Percentiles rank a stretch among this genome's conserved stretches.
phyloP scores from a whole-genome alignment of 2,888 invertebrate species.

The Rotaria sp. region DNA sequence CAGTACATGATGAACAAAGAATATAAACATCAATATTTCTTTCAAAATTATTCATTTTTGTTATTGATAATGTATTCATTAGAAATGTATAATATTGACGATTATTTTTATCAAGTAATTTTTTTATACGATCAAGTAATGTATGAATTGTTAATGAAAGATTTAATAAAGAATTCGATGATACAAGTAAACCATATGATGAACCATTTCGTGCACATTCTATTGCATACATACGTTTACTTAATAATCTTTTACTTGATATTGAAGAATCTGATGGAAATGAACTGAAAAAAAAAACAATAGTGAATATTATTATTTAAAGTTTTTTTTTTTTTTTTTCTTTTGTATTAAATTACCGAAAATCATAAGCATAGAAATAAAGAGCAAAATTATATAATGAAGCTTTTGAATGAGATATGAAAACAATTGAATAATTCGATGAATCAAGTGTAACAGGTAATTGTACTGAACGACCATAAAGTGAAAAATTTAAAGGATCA shows the following conservation, averaged over 20 bases:
- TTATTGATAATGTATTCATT: constrained; percentile 5
- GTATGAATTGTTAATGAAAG: neutral
- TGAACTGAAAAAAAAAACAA: neutral
- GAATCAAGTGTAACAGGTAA: neutral
- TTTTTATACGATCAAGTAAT: neutral
- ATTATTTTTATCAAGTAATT: neutral
- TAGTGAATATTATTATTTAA: no score
- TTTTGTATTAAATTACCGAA: neutral
- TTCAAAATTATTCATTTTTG: constrained; percentile 18
- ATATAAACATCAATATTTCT: neutral
- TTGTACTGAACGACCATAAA: neutral
- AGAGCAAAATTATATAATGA: neutral
- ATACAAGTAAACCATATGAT: neutral
- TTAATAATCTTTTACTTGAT: neutral
- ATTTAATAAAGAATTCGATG: neutral
- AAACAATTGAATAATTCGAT: neutral
- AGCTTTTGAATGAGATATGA: neutral
- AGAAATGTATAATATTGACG: neutral
- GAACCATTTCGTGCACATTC: neutral
- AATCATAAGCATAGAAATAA: neutral
- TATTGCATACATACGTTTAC: neutral
- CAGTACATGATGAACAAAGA: constrained; percentile 16
- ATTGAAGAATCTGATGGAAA: neutral
- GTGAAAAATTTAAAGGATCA: neutral
- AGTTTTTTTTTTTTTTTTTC: no score